Conservation (phyloP, 2,888 invertebrate species). For the Aricia artaxerxes region DNA sequence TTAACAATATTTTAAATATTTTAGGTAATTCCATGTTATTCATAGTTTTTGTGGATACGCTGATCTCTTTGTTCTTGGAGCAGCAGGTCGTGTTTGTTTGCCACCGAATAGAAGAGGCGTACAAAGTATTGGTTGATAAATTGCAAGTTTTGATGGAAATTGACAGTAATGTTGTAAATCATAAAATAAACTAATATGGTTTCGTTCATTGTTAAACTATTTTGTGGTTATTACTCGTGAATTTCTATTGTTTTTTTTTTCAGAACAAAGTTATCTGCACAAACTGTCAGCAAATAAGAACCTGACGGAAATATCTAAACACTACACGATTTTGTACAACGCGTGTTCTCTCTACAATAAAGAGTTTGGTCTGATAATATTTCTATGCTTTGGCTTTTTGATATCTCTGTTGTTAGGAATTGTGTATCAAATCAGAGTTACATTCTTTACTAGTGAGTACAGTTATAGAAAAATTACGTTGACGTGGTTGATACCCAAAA, state of each 20-base stretch:
- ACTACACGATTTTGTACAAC: background rate
- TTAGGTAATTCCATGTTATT: background rate
- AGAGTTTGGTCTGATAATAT: background rate
- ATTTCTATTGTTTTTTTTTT: background rate
- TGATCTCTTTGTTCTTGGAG: background rate
- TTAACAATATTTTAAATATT: background rate
- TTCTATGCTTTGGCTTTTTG: background rate
- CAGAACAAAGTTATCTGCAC: background rate
- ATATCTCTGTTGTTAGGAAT: background rate
- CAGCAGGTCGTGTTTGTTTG: background rate
- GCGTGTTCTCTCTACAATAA: background rate
- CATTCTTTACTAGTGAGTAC: background rate
- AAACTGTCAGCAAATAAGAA: background rate
- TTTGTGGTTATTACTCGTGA: background rate
- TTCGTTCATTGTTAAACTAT: background rate
- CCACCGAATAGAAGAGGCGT: background rate
- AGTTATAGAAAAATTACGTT: too few species aligned
- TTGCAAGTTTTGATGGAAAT: background rate
- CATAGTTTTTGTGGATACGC: background rate
- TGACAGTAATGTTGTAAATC: background rate
- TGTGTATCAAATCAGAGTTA: background rate
- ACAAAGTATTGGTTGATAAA: background rate
- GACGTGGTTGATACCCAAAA: too few species aligned
- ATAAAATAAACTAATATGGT: background rate
- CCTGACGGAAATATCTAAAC: background rate